Base-by-base conservation (phyloP, 1,140 invertebrate genomes). In the Pantala flavescens region DNA sequence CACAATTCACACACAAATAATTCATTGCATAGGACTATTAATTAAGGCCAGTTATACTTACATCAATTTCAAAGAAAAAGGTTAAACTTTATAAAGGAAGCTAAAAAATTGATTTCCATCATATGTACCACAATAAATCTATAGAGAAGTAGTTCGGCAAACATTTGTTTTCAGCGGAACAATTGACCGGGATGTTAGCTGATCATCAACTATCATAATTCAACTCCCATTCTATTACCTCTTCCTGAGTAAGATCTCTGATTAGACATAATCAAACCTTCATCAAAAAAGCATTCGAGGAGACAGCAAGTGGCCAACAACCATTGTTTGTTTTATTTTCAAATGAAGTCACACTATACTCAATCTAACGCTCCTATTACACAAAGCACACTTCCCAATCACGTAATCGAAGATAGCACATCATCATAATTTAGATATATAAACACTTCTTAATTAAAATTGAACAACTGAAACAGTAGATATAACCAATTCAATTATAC, bases 251-350 rank as follows among this genome's bases (percentile, higher is more conserved):
- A 63, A 63, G 49, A 63, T 12, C 3, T 63, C 16, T 21, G 14
- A 63, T 63, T 16, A 63, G 49, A 63, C 49, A 16, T 63, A 16
- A 63, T 63, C 49, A 63, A 19, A 63, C n/a, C 28, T 63, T 12
- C 14, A 21, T 63, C 49, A 63, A 63, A 63, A 63, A 16, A 63
- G n/a, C n/a, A 63, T 63, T 21, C 12, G 49, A 63, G n/a, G 16
- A 63, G 49, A 63, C 49, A 63, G n/a, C 49, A 63, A 16, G n/a
- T 63, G n/a, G n/a, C n/a, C 49, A 63, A 63, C 49, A 63, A 63
- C 49, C 49, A 63, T 21, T 21, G 12, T 63, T 63, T 12, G 1
- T 63, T 63, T 63, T 36, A 36, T 36, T 19, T 63, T 21, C 49
- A 63, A 21, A 63, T 63, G 49, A 63, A 21, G 16, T 63, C n/a